phyloP scores from a whole-genome alignment of 2,888 invertebrate genomes.

The Mythimna pallens region DNA sequence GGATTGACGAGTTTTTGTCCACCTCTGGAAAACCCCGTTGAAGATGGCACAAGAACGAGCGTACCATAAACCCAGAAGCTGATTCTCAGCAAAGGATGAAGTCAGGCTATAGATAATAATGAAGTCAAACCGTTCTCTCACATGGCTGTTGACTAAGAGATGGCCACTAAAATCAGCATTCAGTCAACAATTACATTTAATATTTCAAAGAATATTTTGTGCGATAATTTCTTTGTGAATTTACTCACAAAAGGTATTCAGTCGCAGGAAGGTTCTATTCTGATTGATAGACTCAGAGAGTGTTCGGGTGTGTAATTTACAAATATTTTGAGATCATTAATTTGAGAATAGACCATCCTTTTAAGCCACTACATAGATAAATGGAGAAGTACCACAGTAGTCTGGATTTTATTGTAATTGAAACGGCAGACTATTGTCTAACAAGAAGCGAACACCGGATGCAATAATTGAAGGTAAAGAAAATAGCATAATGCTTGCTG shows the following conservation, averaged over 20 bases:
- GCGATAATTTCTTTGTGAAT: slow-evolving; percentile 4
- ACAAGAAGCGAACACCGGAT: neutral
- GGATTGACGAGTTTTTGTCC: no score
- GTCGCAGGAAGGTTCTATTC: slow-evolving; percentile 16
- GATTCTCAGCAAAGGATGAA: no score
- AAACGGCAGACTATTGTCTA: neutral
- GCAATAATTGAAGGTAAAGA: neutral
- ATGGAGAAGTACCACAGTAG: slow-evolving; percentile 5
- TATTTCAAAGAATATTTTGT: slow-evolving; percentile 1
- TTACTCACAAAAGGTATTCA: slow-evolving; percentile 37
- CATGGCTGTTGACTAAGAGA: no score
- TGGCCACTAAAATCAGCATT: no score
- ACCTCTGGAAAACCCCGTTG: no score
- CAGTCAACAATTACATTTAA: neutral
- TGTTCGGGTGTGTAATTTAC: slow-evolving; percentile 26
- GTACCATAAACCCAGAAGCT: no score
- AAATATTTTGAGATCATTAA: slow-evolving; percentile 60
- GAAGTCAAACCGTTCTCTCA: no score
- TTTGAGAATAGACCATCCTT: slow-evolving; percentile 51
- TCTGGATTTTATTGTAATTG: neutral
- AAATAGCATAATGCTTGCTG: no score
- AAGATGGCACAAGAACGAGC: no score
- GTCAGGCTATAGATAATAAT: no score
- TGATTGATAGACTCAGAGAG: slow-evolving; percentile 50
- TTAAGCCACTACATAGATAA: neutral